Evolutionary conservation across 1,140 invertebrate species (phyloP).

Genomic region (Zophobas atratus): DNA sequence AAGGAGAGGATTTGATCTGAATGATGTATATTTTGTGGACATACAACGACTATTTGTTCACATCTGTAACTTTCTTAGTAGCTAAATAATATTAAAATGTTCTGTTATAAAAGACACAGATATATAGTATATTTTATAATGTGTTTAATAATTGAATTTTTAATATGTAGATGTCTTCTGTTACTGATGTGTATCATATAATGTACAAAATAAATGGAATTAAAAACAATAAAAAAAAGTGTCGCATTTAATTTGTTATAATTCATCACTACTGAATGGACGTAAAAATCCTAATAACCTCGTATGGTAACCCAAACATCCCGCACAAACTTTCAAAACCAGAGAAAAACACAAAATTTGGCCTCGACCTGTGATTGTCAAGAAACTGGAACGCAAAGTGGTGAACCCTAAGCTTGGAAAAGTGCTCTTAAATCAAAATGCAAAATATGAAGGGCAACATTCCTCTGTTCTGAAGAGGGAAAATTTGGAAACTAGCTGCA

Average conservation of each 20-base stretch:
- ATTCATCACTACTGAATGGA: conserved; percentile 4
- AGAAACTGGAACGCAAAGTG: too few relatives aligned
- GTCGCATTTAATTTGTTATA: conserved; percentile 46
- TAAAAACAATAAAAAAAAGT: conserved; percentile 48
- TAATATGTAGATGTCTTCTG: conserved; percentile 53
- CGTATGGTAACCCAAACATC: too few relatives aligned
- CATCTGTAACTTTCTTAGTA: conserved; percentile 49
- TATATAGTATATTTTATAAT: conserved; percentile 48
- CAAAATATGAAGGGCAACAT: too few relatives aligned
- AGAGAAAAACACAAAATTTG: too few relatives aligned
- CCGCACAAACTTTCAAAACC: too few relatives aligned
- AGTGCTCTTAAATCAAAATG: too few relatives aligned
- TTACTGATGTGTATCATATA: conserved; percentile 54
- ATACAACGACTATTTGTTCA: conserved; percentile 48
- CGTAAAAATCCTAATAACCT: too few relatives aligned
- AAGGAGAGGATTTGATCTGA: conserved; percentile 40
- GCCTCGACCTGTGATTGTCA: too few relatives aligned
- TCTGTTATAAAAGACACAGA: conserved; percentile 29
- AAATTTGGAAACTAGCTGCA: too few relatives aligned
- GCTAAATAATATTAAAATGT: conserved; percentile 41
- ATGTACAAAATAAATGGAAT: conserved; percentile 58
- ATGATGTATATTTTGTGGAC: conserved; percentile 35
- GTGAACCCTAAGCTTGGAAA: too few relatives aligned
- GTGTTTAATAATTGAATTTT: conserved; percentile 51
- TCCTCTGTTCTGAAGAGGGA: too few relatives aligned